A percentile compares a stretch with the other conserved stretches of the same genome.
phyloP scores from a whole-genome alignment of 2,888 invertebrate genomes.

The Thereva nobilitata region DNA sequence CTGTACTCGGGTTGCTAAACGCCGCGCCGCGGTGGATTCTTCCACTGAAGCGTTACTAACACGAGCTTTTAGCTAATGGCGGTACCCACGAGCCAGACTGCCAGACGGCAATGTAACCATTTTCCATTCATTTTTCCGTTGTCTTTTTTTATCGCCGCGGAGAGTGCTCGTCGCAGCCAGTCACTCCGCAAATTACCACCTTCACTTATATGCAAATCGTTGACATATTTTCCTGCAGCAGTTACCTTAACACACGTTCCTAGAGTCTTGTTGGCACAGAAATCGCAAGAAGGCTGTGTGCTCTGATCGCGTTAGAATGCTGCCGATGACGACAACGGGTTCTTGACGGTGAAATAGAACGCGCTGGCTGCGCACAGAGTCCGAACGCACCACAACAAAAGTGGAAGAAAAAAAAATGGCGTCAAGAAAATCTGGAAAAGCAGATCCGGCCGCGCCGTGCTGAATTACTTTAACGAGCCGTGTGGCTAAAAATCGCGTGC shows the following conservation, averaged over 20 bases:
- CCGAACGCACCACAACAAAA: neutral
- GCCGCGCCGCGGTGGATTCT: conserved; percentile 29
- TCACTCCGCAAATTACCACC: conserved; percentile 36
- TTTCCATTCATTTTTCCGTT: conserved; percentile 15
- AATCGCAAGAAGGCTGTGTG: conserved; percentile 13
- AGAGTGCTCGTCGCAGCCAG: conserved; percentile 1
- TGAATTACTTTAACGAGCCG: conserved; percentile 17
- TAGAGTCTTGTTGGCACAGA: conserved; percentile 28
- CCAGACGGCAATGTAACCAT: conserved; percentile 37
- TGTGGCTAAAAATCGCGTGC: conserved; percentile 29
- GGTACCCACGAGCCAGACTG: conserved; percentile 35
- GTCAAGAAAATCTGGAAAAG: conserved; percentile 19
- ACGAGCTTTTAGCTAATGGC: conserved; percentile 26
- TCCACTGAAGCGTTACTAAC: conserved; percentile 32
- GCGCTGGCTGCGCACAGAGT: neutral
- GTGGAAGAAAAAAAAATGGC: neutral
- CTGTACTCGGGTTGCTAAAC: conserved; percentile 5
- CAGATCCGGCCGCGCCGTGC: conserved; percentile 33
- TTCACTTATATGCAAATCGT: conserved; percentile 42
- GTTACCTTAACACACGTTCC: conserved; percentile 23
- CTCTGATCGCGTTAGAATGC: neutral
- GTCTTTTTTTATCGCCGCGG: conserved; percentile 9
- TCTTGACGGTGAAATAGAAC: neutral
- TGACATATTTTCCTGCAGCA: conserved; percentile 37
- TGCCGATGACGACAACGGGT: neutral